Conservation (phyloP, 1,140 invertebrate species). For the Zaprionus camerounensis region DNA sequence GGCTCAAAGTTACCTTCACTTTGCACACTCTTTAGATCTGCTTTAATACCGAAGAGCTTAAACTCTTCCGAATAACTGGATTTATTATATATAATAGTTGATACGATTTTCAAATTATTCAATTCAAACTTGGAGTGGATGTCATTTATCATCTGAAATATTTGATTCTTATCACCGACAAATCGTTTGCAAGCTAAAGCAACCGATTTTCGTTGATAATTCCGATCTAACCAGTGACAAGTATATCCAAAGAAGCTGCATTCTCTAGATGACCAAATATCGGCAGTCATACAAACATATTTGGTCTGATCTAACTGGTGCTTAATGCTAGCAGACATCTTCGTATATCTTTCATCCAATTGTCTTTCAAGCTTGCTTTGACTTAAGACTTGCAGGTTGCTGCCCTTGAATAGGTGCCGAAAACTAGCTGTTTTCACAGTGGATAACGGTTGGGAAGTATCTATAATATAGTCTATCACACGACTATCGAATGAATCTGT, state of each 20-base stretch:
- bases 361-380: constrained; percentile 6
- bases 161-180: neutral
- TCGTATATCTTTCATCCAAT: constrained; percentile 19
- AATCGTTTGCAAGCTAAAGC: constrained; percentile 28
- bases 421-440: constrained; percentile 29
- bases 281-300: constrained; percentile 32
- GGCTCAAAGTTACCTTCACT: neutral
- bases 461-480: constrained; percentile 34
- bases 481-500: constrained; percentile 38
- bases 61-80: constrained; percentile 8
- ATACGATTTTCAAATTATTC: constrained; percentile 35
- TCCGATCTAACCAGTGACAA: constrained; percentile 39
- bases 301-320: constrained; percentile 11
- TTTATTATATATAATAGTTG: constrained; percentile 5
- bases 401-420: constrained; percentile 34
- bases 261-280: constrained; percentile 21
- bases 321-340: constrained; percentile 24
- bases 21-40: neutral
- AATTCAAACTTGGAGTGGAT: constrained; percentile 28
- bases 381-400: constrained; percentile 27
- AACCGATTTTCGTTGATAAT: constrained; percentile 31
- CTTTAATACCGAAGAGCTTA: constrained; percentile 25
- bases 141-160: constrained; percentile 15
- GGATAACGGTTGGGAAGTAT: constrained; percentile 17
- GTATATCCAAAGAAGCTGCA: constrained; percentile 27